Conservation (phyloP, 2,113 vertebrate genomes). For the Actenoides lindsayi region DNA sequence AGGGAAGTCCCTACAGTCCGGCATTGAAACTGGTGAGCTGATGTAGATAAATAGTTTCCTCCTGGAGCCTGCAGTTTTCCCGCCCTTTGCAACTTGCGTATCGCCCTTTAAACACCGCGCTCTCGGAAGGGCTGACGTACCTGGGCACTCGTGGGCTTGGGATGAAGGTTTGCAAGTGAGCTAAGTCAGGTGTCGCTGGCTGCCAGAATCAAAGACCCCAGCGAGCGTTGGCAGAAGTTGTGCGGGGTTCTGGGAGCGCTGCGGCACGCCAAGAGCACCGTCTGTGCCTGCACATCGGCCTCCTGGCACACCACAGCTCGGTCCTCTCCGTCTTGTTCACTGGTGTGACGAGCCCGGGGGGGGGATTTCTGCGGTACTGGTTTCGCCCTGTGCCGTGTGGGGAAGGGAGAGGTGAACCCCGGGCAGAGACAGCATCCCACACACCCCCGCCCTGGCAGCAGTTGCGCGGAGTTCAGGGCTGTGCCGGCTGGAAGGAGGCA, state of each 20-base stretch:
- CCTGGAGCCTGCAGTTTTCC: background rate
- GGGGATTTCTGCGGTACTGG: background rate
- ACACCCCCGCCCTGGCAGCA: background rate
- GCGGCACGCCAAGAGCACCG: accelerated
- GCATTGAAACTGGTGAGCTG: background rate
- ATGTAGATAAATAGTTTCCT: background rate
- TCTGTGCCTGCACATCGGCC: background rate
- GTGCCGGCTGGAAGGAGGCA: background rate
- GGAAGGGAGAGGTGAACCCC: background rate
- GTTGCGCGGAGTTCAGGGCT: accelerated
- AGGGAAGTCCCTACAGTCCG: background rate
- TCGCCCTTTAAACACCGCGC: background rate
- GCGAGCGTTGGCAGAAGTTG: background rate
- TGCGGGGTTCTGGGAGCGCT: accelerated
- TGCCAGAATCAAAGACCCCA: background rate
- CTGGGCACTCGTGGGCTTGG: background rate
- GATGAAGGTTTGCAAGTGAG: background rate
- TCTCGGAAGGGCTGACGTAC: background rate
- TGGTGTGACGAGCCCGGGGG: background rate
- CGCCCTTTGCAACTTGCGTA: background rate
- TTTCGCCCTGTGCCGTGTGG: background rate
- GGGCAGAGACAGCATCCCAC: background rate
- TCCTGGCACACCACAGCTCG: accelerated
- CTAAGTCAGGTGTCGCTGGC: background rate
- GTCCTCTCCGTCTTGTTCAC: background rate